Conservation (phyloP, 2,888 invertebrate genomes). For the Stenodera caucasica region DNA sequence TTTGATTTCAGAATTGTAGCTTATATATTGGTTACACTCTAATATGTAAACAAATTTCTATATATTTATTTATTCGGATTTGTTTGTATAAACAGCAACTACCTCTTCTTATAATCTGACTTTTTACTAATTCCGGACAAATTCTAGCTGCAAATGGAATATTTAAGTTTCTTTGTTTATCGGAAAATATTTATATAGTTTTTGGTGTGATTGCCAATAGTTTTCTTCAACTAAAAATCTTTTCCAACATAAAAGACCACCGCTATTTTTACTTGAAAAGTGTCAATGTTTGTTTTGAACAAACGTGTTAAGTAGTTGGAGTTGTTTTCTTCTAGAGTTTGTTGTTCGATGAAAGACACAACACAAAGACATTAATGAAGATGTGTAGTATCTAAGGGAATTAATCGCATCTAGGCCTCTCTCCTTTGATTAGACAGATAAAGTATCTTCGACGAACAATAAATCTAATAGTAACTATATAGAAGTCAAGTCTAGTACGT, state of each 20-base stretch:
- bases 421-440: not conserved
- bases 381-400: not conserved
- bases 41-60: conserved; percentile 1
- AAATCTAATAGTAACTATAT: conserved; percentile 19
- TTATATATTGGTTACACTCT: not conserved
- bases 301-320: not conserved
- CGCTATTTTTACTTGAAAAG: not conserved
- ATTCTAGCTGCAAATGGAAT: not conserved
- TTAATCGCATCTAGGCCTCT: not conserved
- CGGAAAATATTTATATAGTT: not conserved
- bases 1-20: not conserved
- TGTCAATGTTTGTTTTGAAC: not conserved
- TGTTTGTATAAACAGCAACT: too few relatives aligned
- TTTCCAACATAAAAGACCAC: not conserved
- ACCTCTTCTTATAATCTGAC: too few relatives aligned
- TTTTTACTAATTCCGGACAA: too few relatives aligned
- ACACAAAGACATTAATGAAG: not conserved
- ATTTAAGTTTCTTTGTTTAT: not conserved
- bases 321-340: not conserved
- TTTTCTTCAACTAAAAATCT: not conserved
- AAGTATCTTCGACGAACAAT: conserved; percentile 3
- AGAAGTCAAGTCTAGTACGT: conserved; percentile 21
- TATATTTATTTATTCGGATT: not conserved
- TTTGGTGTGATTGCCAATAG: not conserved
- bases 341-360: not conserved